Evolutionary conservation across 1,140 invertebrate genomes (phyloP).

Genomic region (Aphaenogaster ashmeadi): DNA sequence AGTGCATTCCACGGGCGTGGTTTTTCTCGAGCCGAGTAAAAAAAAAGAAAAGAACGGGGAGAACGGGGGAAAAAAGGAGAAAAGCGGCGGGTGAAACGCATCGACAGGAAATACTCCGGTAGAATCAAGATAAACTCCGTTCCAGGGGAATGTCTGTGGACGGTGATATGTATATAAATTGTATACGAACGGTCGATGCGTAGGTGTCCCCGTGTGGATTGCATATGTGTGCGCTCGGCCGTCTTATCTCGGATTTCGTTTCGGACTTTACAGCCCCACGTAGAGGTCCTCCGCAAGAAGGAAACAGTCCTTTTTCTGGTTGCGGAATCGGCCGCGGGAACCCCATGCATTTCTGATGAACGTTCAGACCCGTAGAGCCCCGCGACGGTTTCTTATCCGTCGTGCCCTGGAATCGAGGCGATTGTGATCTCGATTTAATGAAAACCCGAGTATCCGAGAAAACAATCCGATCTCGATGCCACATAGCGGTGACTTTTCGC

Average conservation of each 20-base stretch:
- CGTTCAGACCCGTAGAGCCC: conserved; percentile 49
- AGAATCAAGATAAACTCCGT: conserved; percentile 71
- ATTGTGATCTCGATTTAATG: conserved; percentile 84
- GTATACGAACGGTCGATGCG: conserved; percentile 62
- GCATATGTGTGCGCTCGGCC: conserved; percentile 47
- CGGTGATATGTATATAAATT: conserved; percentile 65
- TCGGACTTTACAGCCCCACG: conserved; percentile 77
- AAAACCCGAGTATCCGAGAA: conserved; percentile 76
- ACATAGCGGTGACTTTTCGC: conserved; percentile 32
- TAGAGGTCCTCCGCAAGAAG: conserved; percentile 63
- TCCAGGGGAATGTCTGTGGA: conserved; percentile 43
- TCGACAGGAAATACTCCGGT: conserved; percentile 78
- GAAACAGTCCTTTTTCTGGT: conserved; percentile 76
- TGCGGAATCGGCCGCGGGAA: conserved; percentile 71
- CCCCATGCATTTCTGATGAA: conserved; percentile 87
- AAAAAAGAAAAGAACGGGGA: conserved; percentile 36
- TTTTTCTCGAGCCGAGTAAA: conserved; percentile 54
- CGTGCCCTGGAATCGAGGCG: conserved; percentile 70
- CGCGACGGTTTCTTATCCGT: conserved; percentile 51
- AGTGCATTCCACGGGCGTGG: conserved; percentile 73
- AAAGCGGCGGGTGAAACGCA: conserved; percentile 74
- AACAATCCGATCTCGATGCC: conserved; percentile 71
- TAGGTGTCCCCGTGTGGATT: conserved; percentile 44
- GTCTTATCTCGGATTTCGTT: conserved; percentile 84
- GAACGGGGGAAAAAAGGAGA: conserved; percentile 13